A percentile compares a stretch with the other conserved stretches of the same genome.
Evolutionary conservation across 1,140 invertebrate species (phyloP).

Genomic region (Diplogasteroides magnus): DNA sequence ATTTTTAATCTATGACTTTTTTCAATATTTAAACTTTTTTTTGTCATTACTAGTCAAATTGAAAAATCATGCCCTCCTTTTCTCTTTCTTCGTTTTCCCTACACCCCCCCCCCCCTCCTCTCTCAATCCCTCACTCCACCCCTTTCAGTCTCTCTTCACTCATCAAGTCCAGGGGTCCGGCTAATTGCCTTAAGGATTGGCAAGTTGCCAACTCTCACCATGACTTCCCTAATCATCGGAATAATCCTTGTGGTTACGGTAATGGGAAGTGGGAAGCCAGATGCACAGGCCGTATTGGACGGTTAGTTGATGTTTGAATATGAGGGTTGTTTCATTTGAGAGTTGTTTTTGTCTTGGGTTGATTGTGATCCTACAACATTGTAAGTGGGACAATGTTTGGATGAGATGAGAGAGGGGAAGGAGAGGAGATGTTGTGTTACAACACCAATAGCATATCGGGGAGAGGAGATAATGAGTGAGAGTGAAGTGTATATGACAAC

Average conservation of each 20-base stretch:
- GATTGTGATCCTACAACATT: too few species aligned
- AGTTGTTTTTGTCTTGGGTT: too few species aligned
- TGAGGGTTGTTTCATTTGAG: too few species aligned
- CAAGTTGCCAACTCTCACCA: not conserved
- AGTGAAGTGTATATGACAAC: too few species aligned
- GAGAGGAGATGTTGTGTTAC: constrained; percentile 5
- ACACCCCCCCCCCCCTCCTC: not conserved
- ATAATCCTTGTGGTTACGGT: too few species aligned
- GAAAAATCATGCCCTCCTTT: not conserved
- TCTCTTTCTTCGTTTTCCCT: not conserved
- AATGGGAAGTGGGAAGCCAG: too few species aligned
- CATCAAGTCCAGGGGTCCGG: not conserved
- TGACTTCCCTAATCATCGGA: too few species aligned
- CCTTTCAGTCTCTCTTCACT: not conserved
- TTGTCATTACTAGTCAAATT: too few species aligned
- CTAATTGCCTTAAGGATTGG: not conserved
- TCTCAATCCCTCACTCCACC: not conserved
- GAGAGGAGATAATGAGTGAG: not conserved
- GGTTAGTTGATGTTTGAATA: too few species aligned
- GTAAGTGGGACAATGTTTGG: constrained; percentile 11
- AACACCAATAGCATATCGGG: constrained; percentile 9
- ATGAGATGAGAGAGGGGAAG: not conserved
- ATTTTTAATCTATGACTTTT: too few species aligned
- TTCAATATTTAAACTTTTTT: too few species aligned
- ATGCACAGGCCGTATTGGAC: not conserved